These are phyloP conservation scores for Cordylochernes scorpioides DNA, from an alignment of 2,888 invertebrate genomes.

Conservation along the genomic window DNA sequence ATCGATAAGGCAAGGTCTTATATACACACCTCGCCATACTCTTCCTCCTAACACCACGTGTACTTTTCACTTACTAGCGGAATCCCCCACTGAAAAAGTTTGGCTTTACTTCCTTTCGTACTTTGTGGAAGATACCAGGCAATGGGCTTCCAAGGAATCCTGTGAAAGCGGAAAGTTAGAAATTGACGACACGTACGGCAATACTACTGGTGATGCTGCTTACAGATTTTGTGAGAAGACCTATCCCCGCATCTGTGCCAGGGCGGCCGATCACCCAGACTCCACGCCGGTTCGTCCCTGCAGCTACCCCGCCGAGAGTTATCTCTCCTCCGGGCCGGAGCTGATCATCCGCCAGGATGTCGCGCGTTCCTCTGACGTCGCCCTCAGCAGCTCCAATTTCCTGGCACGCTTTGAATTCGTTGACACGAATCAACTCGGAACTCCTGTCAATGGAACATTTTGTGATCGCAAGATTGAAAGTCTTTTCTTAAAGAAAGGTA, in stretches of 20 bases:
- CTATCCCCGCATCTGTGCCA: slow-evolving; percentile 16
- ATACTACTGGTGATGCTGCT: slow-evolving; percentile 20
- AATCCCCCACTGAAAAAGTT: slow-evolving; percentile 24
- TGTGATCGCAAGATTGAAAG: slow-evolving; percentile 12
- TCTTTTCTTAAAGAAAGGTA: slow-evolving; percentile 23
- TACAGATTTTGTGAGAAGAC: slow-evolving; percentile 29
- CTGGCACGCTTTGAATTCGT: slow-evolving; percentile 56
- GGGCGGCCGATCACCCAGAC: slow-evolving; percentile 14
- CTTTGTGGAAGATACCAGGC: slow-evolving; percentile 34
- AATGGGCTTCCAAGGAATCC: slow-evolving; percentile 13
- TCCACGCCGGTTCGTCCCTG: slow-evolving; percentile 16
- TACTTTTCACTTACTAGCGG: slow-evolving; percentile 41
- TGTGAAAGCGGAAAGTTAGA: slow-evolving; percentile 13
- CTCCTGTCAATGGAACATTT: slow-evolving; percentile 11
- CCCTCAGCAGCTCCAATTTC: slow-evolving; percentile 38
- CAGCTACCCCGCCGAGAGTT: slow-evolving; percentile 33
- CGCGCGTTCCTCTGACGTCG: slow-evolving; percentile 45
- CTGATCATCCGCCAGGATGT: slow-evolving; percentile 44
- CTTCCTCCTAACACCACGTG: slow-evolving; percentile 54
- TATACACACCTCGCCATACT: slow-evolving; percentile 26
- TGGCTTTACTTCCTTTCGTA: slow-evolving; percentile 69
- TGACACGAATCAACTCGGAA: slow-evolving; percentile 24
- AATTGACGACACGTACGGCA: slow-evolving; percentile 10
- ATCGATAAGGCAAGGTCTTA: slow-evolving; percentile 7
- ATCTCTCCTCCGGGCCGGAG: slow-evolving; percentile 43